Percentiles rank a stretch among this genome's conserved stretches.
Evolutionary conservation across 2,113 vertebrate species (phyloP).

Genomic region (Passerina amoena): DNA sequence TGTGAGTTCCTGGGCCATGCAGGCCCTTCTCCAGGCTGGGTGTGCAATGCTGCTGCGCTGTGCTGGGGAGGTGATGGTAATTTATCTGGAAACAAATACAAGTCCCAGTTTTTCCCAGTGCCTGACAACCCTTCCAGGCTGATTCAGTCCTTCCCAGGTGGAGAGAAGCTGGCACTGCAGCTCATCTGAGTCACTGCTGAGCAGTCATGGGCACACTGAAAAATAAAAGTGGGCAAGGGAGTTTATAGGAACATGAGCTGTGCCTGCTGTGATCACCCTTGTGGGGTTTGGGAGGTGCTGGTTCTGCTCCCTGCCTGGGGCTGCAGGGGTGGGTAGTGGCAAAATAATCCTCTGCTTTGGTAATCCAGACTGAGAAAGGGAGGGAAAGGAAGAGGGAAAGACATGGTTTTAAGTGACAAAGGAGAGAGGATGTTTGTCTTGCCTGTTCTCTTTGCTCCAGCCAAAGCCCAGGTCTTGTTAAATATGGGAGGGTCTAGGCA

Average conservation of each 20-base stretch:
- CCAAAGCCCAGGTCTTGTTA: not conserved
- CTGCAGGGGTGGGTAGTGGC: not conserved
- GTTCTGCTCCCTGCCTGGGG: not conserved
- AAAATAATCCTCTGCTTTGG: not conserved
- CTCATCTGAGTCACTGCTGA: not conserved
- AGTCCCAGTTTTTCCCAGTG: not conserved
- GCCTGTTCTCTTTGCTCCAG: not conserved
- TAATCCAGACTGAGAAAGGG: not conserved
- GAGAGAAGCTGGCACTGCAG: not conserved
- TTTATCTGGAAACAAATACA: not conserved
- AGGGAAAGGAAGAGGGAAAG: not conserved
- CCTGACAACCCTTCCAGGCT: not conserved
- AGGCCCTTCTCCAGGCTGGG: not conserved
- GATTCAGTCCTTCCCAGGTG: not conserved
- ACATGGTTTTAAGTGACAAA: not conserved
- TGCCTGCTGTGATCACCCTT: not conserved
- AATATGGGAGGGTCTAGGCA: not conserved
- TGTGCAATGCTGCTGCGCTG: not conserved
- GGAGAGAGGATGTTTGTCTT: not conserved
- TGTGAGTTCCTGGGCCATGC: not conserved
- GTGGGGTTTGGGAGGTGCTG: not conserved
- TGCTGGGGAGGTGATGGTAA: not conserved
- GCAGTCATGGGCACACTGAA: not conserved
- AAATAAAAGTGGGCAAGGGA: not conserved
- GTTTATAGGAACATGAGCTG: not conserved